A percentile compares a stretch with the other conserved stretches of the same genome.
Conservation (phyloP, 1,140 invertebrate genomes). For the Ostrea edulis region DNA sequence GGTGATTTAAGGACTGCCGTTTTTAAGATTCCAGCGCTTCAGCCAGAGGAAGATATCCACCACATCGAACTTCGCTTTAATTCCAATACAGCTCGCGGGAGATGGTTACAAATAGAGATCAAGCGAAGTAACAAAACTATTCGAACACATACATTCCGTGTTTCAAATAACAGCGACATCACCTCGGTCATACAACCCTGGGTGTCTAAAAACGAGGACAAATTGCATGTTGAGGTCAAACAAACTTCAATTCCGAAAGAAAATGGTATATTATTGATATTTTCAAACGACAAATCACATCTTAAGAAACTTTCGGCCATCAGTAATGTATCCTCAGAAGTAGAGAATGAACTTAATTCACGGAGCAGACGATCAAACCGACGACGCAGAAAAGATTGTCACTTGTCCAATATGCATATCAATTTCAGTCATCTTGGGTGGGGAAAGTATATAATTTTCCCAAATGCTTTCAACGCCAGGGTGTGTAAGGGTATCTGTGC, state of each 20-base stretch:
- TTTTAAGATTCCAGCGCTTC: constrained; percentile 9
- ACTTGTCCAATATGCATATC: constrained; percentile 86
- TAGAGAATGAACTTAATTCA: not conserved
- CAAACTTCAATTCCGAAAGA: not conserved
- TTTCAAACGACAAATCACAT: constrained; percentile 11
- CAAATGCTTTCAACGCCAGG: constrained; percentile 94
- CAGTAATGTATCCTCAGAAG: not conserved
- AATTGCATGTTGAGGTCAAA: not conserved
- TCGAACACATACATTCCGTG: not conserved
- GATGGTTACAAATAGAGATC: not conserved
- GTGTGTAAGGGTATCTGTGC: constrained; percentile 96
- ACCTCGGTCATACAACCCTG: not conserved
- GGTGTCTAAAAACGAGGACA: not conserved
- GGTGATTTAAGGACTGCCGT: too few relatives aligned
- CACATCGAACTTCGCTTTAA: constrained; percentile 48
- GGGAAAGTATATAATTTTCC: constrained; percentile 99
- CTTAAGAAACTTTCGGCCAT: not conserved
- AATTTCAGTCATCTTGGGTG: constrained; percentile 97
- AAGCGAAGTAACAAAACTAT: constrained; percentile 18
- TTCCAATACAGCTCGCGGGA: not conserved
- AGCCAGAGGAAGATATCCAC: not conserved
- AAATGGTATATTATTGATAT: not conserved
- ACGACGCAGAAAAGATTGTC: constrained; percentile 58
- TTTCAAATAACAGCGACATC: not conserved
- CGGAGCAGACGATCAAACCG: not conserved